These are phyloP conservation scores for Dendrocincla tyrannina DNA, from an alignment of 2,797 vertebrate species.

Conservation along the genomic window DNA sequence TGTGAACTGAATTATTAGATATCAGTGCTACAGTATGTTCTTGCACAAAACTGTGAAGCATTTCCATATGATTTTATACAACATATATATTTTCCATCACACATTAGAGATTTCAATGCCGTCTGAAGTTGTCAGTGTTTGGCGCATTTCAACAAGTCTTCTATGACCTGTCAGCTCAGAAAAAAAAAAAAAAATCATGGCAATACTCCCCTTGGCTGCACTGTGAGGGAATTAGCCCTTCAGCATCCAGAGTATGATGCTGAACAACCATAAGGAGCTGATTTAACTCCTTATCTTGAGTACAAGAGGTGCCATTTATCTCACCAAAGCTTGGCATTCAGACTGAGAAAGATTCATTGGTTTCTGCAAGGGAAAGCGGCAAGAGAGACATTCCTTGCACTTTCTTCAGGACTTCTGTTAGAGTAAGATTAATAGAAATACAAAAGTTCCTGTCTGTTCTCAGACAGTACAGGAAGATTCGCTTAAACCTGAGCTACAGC, in stretches of 20 bases:
- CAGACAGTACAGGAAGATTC: neutral
- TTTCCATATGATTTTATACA: constrained; percentile 50
- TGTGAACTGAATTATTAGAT: constrained; percentile 63
- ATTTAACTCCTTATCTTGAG: constrained; percentile 4
- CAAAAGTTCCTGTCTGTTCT: neutral
- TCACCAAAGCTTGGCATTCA: neutral
- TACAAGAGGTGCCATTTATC: neutral
- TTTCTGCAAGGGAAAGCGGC: neutral
- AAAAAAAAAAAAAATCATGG: neutral
- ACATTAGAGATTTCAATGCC: neutral
- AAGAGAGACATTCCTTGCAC: neutral
- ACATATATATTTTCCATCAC: constrained; percentile 16
- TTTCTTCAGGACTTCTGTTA: neutral
- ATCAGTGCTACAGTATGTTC: constrained; percentile 6
- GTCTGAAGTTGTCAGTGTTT: neutral
- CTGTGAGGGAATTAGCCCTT: neutral
- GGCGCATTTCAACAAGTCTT: constrained; percentile 4
- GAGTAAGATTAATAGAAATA: neutral
- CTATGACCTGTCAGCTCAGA: neutral
- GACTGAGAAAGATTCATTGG: neutral
- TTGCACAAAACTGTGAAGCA: constrained; percentile 33
- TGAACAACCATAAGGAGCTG: neutral
- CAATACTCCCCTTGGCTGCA: neutral
- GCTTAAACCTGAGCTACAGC: neutral
- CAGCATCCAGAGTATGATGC: neutral